Evolutionary conservation across 2,797 vertebrate species (phyloP), one percentile per base, ranked within the genome.

Genomic region (Bucorvus abyssinicus): DNA sequence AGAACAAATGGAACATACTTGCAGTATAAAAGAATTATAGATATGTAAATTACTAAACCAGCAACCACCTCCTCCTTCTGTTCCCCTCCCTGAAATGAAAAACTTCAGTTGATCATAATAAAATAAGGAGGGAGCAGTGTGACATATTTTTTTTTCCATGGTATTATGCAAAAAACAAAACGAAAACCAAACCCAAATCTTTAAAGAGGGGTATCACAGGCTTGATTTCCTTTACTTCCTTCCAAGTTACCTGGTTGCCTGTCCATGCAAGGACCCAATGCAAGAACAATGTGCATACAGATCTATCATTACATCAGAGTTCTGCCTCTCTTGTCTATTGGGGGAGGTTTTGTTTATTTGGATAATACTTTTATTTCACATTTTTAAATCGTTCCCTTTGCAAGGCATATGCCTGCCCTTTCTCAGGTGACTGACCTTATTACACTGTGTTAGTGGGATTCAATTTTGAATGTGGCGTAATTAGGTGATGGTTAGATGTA

Each of bases 1-100:
- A 89, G 95, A 91, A 93, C 91, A 95, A 96, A 88, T 53, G 89
- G 74, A 84, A 88, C 80, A 60, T 32, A 70, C 24, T 89, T 82
- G 68, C 45, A 55, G 7, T 71, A 60, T 87, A 57, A 90, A 95
- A 93, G 91, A 95, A 89, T 79, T 87, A 71, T 14, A 84, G 88
- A 47, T 75, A 80, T 75, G 60, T 87, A 95, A 93, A 85, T 95
- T 76, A 44, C 61, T 44, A 74, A 82, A n/a, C 29, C 3, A 4
- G 70, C 70, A 86, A 24, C 59, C n/a, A 55, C 64, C 22, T 90
- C 27, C 44, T 86, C 40, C 42, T 85, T 69, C 76, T 80, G 26
- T 91, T 93, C 40, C 32, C 30, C 36, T 92, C 45, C n/a, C 22
- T 80, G 42, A 29, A 61, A 91, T 27, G 56, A 79, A 81, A 76